phyloP scores from a whole-genome alignment of 2,888 invertebrate species.

The Steinernema scapterisci region DNA sequence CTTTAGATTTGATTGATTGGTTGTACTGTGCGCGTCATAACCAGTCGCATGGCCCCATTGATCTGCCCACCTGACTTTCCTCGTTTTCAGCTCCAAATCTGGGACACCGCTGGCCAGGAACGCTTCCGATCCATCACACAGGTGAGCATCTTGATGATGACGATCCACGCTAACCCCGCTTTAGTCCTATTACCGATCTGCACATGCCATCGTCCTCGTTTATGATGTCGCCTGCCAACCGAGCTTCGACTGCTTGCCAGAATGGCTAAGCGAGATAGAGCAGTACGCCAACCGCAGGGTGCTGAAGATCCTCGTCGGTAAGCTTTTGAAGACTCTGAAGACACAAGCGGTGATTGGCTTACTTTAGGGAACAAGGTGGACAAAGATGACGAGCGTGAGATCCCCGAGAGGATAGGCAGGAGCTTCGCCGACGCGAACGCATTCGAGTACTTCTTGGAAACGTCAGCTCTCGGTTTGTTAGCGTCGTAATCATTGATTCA shows the following conservation, averaged over 20 bases:
- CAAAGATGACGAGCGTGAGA: constrained; percentile 86
- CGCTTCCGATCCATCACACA: constrained; percentile 93
- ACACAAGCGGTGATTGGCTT: too few relatives aligned
- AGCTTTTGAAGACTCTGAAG: constrained; percentile 66
- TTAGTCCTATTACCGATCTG: constrained; percentile 83
- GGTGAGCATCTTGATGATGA: too few relatives aligned
- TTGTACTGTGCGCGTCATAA: too few relatives aligned
- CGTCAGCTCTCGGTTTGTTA: constrained; percentile 86
- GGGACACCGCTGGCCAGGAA: constrained; percentile 98
- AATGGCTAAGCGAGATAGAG: constrained; percentile 95
- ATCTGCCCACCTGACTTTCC: too few relatives aligned
- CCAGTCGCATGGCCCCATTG: too few relatives aligned
- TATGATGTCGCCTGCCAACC: constrained; percentile 97
- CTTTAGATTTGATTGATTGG: constrained; percentile 11
- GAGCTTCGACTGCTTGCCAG: constrained; percentile 93
- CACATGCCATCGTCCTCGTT: constrained; percentile 88
- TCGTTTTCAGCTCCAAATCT: constrained; percentile 84
- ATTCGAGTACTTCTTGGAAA: constrained; percentile 92
- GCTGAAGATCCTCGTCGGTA: constrained; percentile 91
- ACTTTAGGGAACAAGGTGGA: constrained; percentile 95
- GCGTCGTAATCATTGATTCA: too few relatives aligned
- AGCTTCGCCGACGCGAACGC: constrained; percentile 90
- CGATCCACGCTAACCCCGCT: too few relatives aligned
- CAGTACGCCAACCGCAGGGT: too few relatives aligned
- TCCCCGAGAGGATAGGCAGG: constrained; percentile 88